Evolutionary conservation across 2,113 vertebrate species (phyloP).

Genomic region (Aegotheles bennettii): DNA sequence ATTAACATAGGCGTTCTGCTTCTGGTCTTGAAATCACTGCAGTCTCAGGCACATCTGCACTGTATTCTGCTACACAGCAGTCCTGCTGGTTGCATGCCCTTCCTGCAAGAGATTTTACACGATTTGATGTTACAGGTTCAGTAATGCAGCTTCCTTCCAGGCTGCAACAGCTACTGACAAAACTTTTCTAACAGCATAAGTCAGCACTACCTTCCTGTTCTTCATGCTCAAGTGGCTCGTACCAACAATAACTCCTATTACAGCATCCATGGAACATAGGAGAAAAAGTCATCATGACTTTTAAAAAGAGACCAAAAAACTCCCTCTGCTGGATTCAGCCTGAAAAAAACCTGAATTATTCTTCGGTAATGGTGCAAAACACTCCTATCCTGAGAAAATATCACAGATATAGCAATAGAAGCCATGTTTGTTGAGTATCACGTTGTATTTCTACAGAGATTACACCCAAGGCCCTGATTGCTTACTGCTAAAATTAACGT

Average conservation of each 20-base stretch:
- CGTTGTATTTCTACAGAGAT: background rate
- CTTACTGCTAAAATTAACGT: background rate
- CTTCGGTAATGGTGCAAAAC: background rate
- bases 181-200: no score
- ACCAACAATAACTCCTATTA: background rate
- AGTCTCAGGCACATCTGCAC: background rate
- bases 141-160: background rate
- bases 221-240: background rate
- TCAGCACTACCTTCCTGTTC: background rate
- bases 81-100: background rate
- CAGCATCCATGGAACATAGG: rapidly evolving
- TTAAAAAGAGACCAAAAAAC: background rate
- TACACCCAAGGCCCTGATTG: background rate
- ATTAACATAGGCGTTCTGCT: background rate
- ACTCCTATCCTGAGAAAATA: background rate
- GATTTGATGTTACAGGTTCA: background rate
- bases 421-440: background rate
- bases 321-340: background rate
- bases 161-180: background rate
- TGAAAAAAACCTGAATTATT: background rate
- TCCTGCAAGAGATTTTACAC: background rate
- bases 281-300: background rate
- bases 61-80: background rate
- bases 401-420: background rate
- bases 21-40: background rate